phyloP scores from a whole-genome alignment of 2,797 vertebrate genomes.

The Gymnothorax reevesii region DNA sequence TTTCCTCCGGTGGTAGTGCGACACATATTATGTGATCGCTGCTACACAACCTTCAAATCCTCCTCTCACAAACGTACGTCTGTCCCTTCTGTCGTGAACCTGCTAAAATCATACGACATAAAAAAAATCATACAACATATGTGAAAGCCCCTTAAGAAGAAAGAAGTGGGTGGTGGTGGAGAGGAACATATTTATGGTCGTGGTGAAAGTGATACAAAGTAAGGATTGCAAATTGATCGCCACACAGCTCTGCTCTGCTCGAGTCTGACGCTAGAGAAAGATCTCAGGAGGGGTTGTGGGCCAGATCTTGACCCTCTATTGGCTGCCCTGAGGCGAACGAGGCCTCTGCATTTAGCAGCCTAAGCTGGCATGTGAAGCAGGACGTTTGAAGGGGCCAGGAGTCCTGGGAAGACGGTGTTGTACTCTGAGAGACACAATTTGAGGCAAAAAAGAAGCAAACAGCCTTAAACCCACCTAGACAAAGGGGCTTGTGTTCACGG shows the following conservation, averaged over 20 bases:
- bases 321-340: conserved; percentile 10
- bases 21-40: no score
- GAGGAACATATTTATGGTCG: background rate
- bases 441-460: background rate
- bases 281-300: background rate
- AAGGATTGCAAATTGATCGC: no score
- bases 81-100: no score
- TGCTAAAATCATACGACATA: no score
- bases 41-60: no score
- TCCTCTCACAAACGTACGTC: no score
- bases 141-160: background rate
- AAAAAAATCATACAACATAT: no score
- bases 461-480: background rate
- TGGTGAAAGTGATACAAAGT: conserved; percentile 15
- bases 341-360: background rate
- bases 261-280: background rate
- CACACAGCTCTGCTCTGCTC: background rate
- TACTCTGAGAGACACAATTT: background rate
- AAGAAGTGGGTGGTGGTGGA: background rate
- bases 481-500: background rate
- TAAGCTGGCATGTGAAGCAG: background rate
- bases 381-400: conserved; percentile 4
- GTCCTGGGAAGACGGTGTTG: conserved; percentile 16
- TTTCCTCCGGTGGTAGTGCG: no score
- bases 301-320: background rate